Base-by-base conservation (phyloP, 2,797 vertebrate species). In the Darevskia nairensis region DNA sequence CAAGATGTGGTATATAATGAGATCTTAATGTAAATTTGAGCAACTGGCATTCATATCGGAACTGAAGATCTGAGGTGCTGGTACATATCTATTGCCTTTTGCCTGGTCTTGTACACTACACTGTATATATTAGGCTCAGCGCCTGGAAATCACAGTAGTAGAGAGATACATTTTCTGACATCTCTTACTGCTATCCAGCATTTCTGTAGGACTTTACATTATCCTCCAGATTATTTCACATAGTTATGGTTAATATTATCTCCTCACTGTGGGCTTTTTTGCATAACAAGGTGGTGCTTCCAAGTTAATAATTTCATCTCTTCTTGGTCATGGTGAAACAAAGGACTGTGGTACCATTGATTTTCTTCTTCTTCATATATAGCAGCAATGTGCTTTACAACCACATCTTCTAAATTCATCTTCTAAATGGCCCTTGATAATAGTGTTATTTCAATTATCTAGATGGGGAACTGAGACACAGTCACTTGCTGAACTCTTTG, bases 1-100 rank as follows among this genome's bases (percentile, higher is more conserved):
- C 86, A 32, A 84, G 0, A 75, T 66, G 61, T 0, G 89, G 50
- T 78, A 93, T 90, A 86, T 0, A 78, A 8, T n/a, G 32, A 35
- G 1, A 76, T 44, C 29, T 81, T 86, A 82, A 82, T 82, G 82
- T 88, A 76, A 88, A 88, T 27, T 76, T 15, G 13, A 41, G 71
- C 75, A 59, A 69, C 29, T 78, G 41, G 39, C 82, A 77, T 68
- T 55, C 21, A 77, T 77, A 55, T 25, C 13, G 68, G 13, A 39
- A 66, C 5, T 15, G 23, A 66, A 29, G 35, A 74, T 74, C 32
- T 72, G 50, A n/a, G 6, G 8, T 46, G 29, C 41, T 59, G 6
- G 13, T n/a, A 10, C 19, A 61, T 75, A 46, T 21, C 11, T 75
- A 61, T 75, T n/a, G 19, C 27, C 50, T 61, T 74, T 61, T 23